phyloP scores from a whole-genome alignment of 2,888 invertebrate genomes.

The Drosophila aldrichi region DNA sequence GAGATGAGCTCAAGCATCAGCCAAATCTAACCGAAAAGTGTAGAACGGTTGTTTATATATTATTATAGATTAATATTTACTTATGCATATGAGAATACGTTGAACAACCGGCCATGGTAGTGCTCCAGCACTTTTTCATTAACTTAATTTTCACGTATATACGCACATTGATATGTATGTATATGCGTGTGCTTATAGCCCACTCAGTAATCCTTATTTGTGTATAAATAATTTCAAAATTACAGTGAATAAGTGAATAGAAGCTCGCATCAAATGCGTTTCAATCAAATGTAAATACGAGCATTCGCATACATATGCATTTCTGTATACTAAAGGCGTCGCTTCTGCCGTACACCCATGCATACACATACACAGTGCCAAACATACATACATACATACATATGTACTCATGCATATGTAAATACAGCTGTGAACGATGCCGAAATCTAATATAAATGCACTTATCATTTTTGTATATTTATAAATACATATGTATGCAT shows the following conservation, averaged over 20 bases:
- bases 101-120: constrained; percentile 47
- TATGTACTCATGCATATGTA: not conserved
- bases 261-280: not conserved
- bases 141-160: not conserved
- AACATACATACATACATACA: not conserved
- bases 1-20: constrained; percentile 39
- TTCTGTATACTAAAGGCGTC: constrained; percentile 14
- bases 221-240: not conserved
- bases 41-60: constrained; percentile 10
- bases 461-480: no score
- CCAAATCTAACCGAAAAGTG: constrained; percentile 23
- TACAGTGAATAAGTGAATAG: not conserved
- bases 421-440: constrained; percentile 4
- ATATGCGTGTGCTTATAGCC: not conserved
- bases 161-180: not conserved
- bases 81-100: not conserved
- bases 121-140: constrained; percentile 25
- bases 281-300: constrained; percentile 1
- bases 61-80: not conserved
- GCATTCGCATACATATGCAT: not conserved
- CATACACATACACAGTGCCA: no score
- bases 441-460: not conserved
- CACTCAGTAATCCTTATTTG: constrained; percentile 6
- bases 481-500: not conserved
- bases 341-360: not conserved